Conservation (phyloP, 2,113 vertebrate genomes). For the Sander lucioperca region DNA sequence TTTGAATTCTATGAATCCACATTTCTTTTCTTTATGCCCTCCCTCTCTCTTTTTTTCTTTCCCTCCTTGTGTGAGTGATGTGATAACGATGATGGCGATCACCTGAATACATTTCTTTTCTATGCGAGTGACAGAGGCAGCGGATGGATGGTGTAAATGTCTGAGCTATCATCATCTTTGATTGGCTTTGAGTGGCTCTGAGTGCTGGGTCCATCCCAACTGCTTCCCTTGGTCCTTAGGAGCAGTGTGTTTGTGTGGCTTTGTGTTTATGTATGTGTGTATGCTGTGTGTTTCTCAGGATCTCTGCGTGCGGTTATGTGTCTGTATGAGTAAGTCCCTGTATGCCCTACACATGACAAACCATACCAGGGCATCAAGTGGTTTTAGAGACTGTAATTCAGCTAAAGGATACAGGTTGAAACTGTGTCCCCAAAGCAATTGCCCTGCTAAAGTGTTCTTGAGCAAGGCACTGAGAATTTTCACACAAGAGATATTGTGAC, state of each 20-base stretch:
- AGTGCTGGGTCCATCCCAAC: conserved; percentile 77
- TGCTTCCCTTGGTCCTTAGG: conserved; percentile 54
- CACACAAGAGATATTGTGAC: neutral
- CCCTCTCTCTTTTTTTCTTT: neutral
- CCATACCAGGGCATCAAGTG: conserved; percentile 48
- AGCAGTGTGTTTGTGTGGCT: conserved; percentile 1
- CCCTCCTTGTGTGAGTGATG: neutral
- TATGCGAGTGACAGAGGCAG: conserved; percentile 18
- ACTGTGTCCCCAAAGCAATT: conserved; percentile 25
- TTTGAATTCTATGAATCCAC: neutral
- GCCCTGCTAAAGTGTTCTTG: conserved; percentile 36
- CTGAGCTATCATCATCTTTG: conserved; percentile 74
- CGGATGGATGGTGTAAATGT: conserved; percentile 59
- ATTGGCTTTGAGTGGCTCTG: conserved; percentile 81
- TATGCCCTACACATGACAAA: conserved; percentile 35
- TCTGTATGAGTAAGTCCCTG: conserved; percentile 22
- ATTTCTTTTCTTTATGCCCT: too few species aligned
- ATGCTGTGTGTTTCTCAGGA: neutral
- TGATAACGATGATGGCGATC: neutral
- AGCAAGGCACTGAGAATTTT: conserved; percentile 17
- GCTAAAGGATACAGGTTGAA: conserved; percentile 31
- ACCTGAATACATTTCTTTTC: conserved; percentile 11
- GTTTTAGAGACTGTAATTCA: conserved; percentile 40
- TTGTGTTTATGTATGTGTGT: conserved; percentile 43
- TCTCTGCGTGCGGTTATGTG: conserved; percentile 30